phyloP scores from a whole-genome alignment of 2,113 vertebrate species.

The Glaucomys volans region DNA sequence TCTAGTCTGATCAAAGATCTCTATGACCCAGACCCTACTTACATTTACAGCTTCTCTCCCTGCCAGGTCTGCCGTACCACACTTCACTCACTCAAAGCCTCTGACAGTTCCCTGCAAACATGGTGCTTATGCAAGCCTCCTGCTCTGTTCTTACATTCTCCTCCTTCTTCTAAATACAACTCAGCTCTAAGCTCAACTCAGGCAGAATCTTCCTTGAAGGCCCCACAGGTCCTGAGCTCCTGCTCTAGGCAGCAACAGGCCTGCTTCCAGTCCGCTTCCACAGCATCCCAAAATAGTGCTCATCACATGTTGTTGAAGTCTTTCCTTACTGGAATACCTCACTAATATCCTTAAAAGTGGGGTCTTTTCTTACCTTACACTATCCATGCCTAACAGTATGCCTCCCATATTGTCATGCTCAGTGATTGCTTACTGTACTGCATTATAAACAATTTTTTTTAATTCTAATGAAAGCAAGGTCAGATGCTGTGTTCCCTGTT shows the following conservation, averaged over 20 bases:
- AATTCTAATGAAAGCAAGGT: neutral
- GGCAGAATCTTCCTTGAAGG: neutral
- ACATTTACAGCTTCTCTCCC: neutral
- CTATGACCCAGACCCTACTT: neutral
- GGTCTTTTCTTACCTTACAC: neutral
- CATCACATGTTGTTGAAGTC: neutral
- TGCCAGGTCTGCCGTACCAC: neutral
- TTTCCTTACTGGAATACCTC: neutral
- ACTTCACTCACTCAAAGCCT: neutral
- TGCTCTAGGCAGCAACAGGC: neutral
- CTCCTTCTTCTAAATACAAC: neutral
- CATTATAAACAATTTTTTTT: neutral
- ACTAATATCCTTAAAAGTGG: neutral
- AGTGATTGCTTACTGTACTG: neutral
- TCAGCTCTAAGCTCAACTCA: neutral
- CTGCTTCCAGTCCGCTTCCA: neutral
- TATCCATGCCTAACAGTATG: neutral
- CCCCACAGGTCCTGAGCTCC: neutral
- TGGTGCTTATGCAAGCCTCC: neutral
- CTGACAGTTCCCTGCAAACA: neutral
- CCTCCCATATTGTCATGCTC: neutral
- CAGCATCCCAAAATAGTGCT: accelerated
- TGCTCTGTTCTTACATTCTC: neutral
- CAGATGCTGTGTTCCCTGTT: neutral
- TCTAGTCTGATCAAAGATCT: neutral